Base-by-base conservation (phyloP, 2,888 invertebrate genomes). In the Acanthacorydalis orientalis region DNA sequence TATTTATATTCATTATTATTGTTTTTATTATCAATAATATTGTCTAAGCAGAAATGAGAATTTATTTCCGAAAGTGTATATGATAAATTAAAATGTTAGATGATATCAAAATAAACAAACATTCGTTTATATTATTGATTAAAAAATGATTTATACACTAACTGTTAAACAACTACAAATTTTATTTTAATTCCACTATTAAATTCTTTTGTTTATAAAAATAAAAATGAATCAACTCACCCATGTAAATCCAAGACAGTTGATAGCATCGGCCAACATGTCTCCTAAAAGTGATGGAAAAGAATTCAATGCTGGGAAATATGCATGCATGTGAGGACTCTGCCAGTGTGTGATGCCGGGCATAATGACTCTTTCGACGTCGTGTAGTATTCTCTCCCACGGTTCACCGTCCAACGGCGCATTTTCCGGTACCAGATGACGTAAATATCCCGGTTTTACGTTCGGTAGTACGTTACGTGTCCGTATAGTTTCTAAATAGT, bases 321-420 rank as follows among this genome's bases (percentile, higher is more conserved):
- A 96, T 0, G 93, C 96, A 62, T 97, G 96, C 95, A 95, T 96
- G 59, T 93, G 85, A 0, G 96, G 96, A 61, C 90, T 90, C 65
- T 96, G 95, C 91, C 92, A 92, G 60, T 92, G 91, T 1, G 90
- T 90, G 53, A 97, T 88, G 56, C 97, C 97, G 0, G 97, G 96
- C 91, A 98, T 93, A 48, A 98, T 87, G 55, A 93, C 85, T 35
- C 80, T 73, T 57, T 98, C 93, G 1, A 98, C 80, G 62, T 98
- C 98, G 39, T 75, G 74, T 59, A 97, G 86, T 54, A 98, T 95
- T 43, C 78, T 73, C n/a, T 85, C 80, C 89, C 91, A 98, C 2
- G 78, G 66, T 65, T 98, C 96, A 0, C 91, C 88, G 12, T 81
- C 74, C 4, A 80, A 62, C 0, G 98, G 98, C 0, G 97, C 92